Percentiles rank a stretch among this genome's conserved stretches.
Evolutionary conservation across 2,113 vertebrate species (phyloP).

Genomic region (Pelmatolapia mariae): DNA sequence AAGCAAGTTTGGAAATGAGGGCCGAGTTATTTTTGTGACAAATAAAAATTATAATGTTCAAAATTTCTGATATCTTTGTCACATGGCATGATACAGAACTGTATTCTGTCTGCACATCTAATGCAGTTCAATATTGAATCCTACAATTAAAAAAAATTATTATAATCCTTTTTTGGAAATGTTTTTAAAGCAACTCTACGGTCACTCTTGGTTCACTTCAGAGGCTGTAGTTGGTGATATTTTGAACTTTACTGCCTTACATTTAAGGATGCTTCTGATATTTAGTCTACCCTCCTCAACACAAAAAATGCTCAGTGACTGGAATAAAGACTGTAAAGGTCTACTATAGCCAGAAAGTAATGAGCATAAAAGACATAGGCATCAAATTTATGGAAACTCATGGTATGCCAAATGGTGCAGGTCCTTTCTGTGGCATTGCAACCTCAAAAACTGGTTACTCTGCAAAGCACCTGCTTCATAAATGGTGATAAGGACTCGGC

Average conservation of each 20-base stretch:
- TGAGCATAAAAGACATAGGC: not conserved
- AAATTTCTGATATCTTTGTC: not conserved
- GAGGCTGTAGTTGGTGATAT: not conserved
- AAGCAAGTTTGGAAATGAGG: not conserved
- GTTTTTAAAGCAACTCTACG: not conserved
- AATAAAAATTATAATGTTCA: not conserved
- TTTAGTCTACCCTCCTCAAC: not conserved
- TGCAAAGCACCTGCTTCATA: not conserved
- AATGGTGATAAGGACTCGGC: not conserved
- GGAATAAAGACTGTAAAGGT: not conserved
- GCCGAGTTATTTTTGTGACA: not conserved
- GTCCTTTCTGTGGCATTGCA: not conserved
- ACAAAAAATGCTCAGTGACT: not conserved
- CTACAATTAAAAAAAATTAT: not conserved
- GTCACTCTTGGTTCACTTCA: not conserved
- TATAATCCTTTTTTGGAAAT: not conserved
- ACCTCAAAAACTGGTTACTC: not conserved
- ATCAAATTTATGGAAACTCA: not conserved
- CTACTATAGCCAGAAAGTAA: not conserved
- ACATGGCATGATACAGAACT: not conserved
- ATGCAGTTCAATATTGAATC: too few relatives aligned
- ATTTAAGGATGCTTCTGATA: not conserved
- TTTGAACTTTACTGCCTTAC: not conserved
- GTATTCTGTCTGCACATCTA: not conserved
- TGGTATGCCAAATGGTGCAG: not conserved